These are phyloP conservation scores for Silvanus unidentatus DNA, from an alignment of 2,888 invertebrate species.

Conservation along the genomic window DNA sequence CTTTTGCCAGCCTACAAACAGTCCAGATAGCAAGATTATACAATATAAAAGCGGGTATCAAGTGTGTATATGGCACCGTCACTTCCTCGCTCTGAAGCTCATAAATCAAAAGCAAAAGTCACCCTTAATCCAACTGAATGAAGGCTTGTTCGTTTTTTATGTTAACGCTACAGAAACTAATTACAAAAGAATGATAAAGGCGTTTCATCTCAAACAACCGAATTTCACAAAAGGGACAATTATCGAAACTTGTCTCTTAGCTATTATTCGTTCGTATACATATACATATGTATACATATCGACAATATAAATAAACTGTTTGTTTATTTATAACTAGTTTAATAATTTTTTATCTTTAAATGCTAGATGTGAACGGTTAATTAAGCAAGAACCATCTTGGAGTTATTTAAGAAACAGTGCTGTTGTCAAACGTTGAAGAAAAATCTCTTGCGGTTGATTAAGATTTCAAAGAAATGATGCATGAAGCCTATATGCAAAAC, in stretches of 20 bases:
- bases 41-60: constrained; percentile 22
- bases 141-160: constrained; percentile 37
- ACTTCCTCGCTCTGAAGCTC: constrained; percentile 38
- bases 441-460: too few species aligned
- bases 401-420: too few species aligned
- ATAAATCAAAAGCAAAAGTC: constrained; percentile 44
- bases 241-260: neutral
- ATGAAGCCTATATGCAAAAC: too few species aligned
- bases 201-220: constrained; percentile 27
- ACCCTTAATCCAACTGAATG: constrained; percentile 39
- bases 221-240: neutral
- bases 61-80: constrained; percentile 32
- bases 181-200: constrained; percentile 44
- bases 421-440: too few species aligned
- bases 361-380: too few species aligned
- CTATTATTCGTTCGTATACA: too few species aligned
- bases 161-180: constrained; percentile 41
- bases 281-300: too few species aligned
- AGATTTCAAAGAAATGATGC: too few species aligned
- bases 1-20: constrained; percentile 17
- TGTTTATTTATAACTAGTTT: too few species aligned
- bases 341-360: too few species aligned
- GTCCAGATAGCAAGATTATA: constrained; percentile 29
- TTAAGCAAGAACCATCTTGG: too few species aligned
- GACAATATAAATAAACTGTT: too few species aligned